phyloP scores from a whole-genome alignment of 2,797 vertebrate species.

The Dicrostonyx torquatus region DNA sequence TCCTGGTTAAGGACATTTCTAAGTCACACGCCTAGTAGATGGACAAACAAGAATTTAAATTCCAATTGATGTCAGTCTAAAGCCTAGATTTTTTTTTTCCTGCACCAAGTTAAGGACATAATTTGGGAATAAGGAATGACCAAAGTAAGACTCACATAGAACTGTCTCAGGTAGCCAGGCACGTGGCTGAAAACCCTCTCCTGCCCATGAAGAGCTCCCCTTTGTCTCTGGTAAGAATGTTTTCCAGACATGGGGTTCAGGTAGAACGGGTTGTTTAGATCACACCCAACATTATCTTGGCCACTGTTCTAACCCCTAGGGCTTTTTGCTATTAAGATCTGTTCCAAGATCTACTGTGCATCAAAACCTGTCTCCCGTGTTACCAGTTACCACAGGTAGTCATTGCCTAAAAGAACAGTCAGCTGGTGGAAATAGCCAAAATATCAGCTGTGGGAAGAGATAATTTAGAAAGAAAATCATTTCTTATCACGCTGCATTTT shows the following conservation, averaged over 20 bases:
- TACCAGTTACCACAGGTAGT: background rate
- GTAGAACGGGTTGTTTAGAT: background rate
- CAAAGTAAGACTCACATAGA: background rate
- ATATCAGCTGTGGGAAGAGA: background rate
- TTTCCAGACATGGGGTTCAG: background rate
- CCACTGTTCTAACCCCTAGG: background rate
- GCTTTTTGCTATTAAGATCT: constrained; percentile 34
- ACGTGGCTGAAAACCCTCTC: background rate
- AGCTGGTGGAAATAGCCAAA: background rate
- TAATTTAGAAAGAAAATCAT: background rate
- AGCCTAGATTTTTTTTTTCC: background rate
- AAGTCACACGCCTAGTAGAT: background rate
- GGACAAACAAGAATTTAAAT: background rate
- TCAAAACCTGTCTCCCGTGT: background rate
- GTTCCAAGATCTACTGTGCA: background rate
- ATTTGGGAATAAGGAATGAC: background rate
- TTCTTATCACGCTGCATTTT: background rate
- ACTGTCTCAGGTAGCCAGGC: background rate
- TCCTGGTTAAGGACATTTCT: background rate
- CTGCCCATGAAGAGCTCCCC: background rate
- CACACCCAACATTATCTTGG: background rate
- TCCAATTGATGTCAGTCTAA: background rate
- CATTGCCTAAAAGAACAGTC: background rate
- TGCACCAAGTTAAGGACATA: background rate
- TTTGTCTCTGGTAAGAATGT: background rate